These are phyloP conservation scores for Harpagoxenus sublaevis DNA, from an alignment of 2,888 invertebrate genomes.

Conservation along the genomic window DNA sequence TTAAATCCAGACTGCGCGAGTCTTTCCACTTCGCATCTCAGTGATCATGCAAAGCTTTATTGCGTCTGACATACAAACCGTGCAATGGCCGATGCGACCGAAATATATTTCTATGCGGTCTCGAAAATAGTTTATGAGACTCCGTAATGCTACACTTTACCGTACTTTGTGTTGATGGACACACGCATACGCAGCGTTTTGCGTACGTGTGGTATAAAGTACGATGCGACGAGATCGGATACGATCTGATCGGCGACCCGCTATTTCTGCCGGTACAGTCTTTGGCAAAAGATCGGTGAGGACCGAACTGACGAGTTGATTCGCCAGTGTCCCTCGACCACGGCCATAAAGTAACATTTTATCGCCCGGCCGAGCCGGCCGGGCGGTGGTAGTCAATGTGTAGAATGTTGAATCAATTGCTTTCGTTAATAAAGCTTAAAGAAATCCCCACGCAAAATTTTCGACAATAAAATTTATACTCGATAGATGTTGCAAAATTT, in stretches of 20 bases:
- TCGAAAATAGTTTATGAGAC: constrained; percentile 60
- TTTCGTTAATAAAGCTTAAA: constrained; percentile 26
- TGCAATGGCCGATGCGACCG: constrained; percentile 13
- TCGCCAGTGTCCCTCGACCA: background rate
- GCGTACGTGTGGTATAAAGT: constrained; percentile 48
- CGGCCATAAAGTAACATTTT: constrained; percentile 55
- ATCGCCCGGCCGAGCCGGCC: background rate
- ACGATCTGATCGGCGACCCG: constrained; percentile 65
- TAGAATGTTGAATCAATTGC: constrained; percentile 30
- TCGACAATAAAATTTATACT: background rate
- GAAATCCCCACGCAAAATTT: background rate
- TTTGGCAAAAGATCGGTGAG: constrained; percentile 44
- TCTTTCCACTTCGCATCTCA: background rate
- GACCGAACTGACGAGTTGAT: constrained; percentile 11
- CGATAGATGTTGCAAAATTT: background rate
- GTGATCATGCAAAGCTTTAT: background rate
- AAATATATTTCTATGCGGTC: constrained; percentile 24
- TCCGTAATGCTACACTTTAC: constrained; percentile 35
- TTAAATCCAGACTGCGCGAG: background rate
- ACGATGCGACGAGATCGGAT: constrained; percentile 67
- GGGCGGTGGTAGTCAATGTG: background rate
- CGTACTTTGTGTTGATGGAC: constrained; percentile 44
- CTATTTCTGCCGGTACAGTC: constrained; percentile 75
- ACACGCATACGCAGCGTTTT: constrained; percentile 54
- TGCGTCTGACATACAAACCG: background rate